phyloP scores from a whole-genome alignment of 1,140 invertebrate genomes.

The Hylyphantes graminicola region DNA sequence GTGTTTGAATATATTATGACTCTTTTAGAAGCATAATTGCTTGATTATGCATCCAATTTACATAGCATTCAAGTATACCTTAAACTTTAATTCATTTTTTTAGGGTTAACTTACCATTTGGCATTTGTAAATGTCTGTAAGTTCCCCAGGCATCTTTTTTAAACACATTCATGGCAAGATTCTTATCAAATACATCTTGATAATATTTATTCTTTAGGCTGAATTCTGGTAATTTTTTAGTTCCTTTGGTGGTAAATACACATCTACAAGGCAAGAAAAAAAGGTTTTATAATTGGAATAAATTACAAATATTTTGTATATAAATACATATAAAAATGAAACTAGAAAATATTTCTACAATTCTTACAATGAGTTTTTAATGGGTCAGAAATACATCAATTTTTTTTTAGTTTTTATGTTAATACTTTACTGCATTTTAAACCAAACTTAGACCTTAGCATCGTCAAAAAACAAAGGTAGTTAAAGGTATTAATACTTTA shows the following conservation, averaged over 20 bases:
- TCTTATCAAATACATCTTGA: constrained; percentile 72
- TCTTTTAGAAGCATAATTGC: too few relatives aligned
- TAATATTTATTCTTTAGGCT: constrained; percentile 27
- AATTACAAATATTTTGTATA: constrained; percentile 12
- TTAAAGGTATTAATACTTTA: too few relatives aligned
- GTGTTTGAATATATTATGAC: too few relatives aligned
- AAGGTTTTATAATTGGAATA: neutral
- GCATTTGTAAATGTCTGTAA: constrained; percentile 80
- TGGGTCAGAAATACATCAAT: neutral
- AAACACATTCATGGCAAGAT: constrained; percentile 86
- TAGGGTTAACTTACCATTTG: constrained; percentile 62
- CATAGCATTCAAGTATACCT: too few relatives aligned
- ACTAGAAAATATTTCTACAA: neutral
- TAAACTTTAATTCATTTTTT: too few relatives aligned
- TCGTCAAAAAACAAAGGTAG: too few relatives aligned
- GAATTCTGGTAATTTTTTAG: constrained; percentile 23
- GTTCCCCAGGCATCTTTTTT: constrained; percentile 84
- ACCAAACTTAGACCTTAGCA: too few relatives aligned
- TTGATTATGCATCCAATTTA: too few relatives aligned
- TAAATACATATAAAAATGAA: neutral
- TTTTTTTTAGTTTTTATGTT: neutral
- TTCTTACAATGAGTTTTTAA: too few relatives aligned
- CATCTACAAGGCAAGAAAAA: constrained; percentile 33
- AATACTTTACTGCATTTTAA: too few relatives aligned
- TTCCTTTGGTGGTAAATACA: constrained; percentile 40